Evolutionary conservation across 2,797 vertebrate species (phyloP).

Genomic region (Danio jaintianensis): DNA sequence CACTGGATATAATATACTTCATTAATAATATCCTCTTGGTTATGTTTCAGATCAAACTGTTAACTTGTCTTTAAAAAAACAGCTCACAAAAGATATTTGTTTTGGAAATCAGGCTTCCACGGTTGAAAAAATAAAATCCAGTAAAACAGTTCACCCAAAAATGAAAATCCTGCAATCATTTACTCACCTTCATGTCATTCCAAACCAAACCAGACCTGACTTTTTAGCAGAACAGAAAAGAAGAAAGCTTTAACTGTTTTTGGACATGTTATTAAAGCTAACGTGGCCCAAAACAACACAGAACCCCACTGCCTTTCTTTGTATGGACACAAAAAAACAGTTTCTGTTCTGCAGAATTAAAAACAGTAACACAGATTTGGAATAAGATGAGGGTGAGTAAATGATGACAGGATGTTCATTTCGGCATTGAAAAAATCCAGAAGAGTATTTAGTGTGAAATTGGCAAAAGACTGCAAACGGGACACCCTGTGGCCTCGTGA

Average conservation of each 20-base stretch:
- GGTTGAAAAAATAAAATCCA: not conserved
- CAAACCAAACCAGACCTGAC: not conserved
- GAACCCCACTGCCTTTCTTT: not conserved
- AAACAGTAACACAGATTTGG: not conserved
- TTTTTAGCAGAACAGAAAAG: not conserved
- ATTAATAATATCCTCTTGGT: not conserved
- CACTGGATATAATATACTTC: not conserved
- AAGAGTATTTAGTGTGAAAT: not conserved
- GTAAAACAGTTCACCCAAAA: not conserved
- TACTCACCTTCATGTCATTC: not conserved
- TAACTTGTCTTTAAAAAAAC: not conserved
- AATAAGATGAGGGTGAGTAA: not conserved
- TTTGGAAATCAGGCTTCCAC: not conserved
- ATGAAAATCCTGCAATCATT: not conserved
- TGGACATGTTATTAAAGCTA: not conserved
- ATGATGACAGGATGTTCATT: not conserved
- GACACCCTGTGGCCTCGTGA: not conserved
- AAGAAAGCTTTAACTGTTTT: not conserved
- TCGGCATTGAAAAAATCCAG: not conserved
- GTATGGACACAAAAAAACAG: not conserved
- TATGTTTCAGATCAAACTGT: not conserved
- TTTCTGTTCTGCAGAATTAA: conserved; percentile 2
- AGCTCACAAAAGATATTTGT: not conserved
- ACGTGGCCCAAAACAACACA: not conserved
- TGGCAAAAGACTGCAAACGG: not conserved